Conservation (phyloP, 64 coral and sea anemone species). For the Catalaphyllia jardinei region DNA sequence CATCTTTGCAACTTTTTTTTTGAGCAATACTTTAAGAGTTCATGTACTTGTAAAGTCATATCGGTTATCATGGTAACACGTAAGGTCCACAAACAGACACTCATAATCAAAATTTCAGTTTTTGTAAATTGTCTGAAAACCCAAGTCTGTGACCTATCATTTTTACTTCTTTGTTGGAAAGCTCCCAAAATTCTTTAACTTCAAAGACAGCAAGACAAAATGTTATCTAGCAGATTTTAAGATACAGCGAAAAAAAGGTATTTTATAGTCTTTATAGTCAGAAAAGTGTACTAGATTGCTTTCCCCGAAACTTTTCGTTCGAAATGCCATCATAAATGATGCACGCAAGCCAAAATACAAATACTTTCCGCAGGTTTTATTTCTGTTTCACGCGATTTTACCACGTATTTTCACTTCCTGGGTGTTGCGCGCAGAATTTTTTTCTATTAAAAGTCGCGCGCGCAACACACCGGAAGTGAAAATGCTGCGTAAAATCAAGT, state of each 20-base stretch:
- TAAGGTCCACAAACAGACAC: slow-evolving; percentile 19
- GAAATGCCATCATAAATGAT: slow-evolving; percentile 2
- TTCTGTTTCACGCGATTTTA: slow-evolving; percentile 1
- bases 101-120: slow-evolving; percentile 19
- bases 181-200: background rate
- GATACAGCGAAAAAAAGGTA: slow-evolving; percentile 3
- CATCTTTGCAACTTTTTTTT: slow-evolving; percentile 6
- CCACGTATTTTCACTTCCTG: slow-evolving; percentile 17
- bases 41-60: slow-evolving; percentile 10
- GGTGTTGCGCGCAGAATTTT: background rate
- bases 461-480: too few relatives aligned
- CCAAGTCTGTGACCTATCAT: slow-evolving; percentile 3
- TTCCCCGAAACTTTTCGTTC: slow-evolving; percentile 27
- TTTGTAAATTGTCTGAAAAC: slow-evolving; percentile 31
- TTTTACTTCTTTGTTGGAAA: slow-evolving; percentile 31
- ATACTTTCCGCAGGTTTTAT: background rate
- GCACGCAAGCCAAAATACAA: slow-evolving; percentile 25
- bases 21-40: slow-evolving; percentile 30
- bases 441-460: background rate
- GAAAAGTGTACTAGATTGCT: slow-evolving; percentile 29
- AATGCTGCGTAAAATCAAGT: background rate
- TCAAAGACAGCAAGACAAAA: too few relatives aligned
- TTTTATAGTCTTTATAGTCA: background rate
- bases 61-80: background rate
- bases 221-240: slow-evolving; percentile 10